Evolutionary conservation across 2,113 vertebrate species (phyloP), one percentile per base, ranked within the genome.

Genomic region (Hippocampus zosterae): DNA sequence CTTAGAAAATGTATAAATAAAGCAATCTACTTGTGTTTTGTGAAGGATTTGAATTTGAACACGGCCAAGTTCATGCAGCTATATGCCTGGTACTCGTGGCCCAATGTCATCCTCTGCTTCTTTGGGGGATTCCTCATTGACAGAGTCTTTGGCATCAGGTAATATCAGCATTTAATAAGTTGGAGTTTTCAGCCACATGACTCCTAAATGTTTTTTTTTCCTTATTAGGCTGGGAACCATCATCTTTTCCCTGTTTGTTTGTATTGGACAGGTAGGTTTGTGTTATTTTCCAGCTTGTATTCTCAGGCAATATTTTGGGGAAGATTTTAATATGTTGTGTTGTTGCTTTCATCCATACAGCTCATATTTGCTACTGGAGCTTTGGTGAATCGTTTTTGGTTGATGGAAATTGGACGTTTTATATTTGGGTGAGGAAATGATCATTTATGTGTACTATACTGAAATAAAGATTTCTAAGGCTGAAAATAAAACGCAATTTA

Each of bases 61-160:
- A 98, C 97, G 0, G 91, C 93, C 0, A 75, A 83, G 52, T 99
- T 99, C 90, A 99, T 99, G 97, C 90, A 95, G 0, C 90, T 99
- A 10, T 99, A 99, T 18, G 95, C 97, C 48, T 98, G 96, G 95
- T 99, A 99, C 79, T 99, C 97, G 5, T 99, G 97, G 97, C 97
- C 97, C 71, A 99, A 99, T 0, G 97, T 99, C 27, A 53, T 98
- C 3, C 93, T 99, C 16, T 99, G 97, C 87, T 98, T 99, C 85
- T 92, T 99, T 2, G 97, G 97, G 9, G 97, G 97, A 0, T 99
- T 99, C 87, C 83, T 99, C 53, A 89, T 98, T 12, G 97, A 99
- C 83, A 90, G 95, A 61, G 93, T 99, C 0, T 99, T 99, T 90
- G 97, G 97, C 27, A 94, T 98, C 84, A 90, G 97, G 97, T 99